Percentiles rank a stretch among this genome's conserved stretches.
Evolutionary conservation across 1,140 invertebrate genomes (phyloP).

Genomic region (Parapsyche elsis): DNA sequence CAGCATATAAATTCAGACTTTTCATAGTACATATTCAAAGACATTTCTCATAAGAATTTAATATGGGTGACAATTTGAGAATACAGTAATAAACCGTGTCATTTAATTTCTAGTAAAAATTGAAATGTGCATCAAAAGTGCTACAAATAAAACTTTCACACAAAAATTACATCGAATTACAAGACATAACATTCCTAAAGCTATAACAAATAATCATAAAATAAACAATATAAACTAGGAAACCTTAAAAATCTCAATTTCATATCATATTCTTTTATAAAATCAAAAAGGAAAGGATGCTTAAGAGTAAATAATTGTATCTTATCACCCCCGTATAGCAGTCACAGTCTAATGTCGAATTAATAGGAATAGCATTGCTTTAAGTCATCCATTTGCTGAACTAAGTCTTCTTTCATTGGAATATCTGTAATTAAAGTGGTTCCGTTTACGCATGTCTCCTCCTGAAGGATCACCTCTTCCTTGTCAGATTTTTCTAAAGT

Average conservation of each 20-base stretch:
- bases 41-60: constrained; percentile 36
- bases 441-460: constrained; percentile 58
- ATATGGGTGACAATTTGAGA: constrained; percentile 28
- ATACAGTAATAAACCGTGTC: constrained; percentile 11
- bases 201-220: constrained; percentile 55
- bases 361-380: constrained; percentile 58
- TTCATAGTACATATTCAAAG: constrained; percentile 45
- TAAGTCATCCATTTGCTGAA: constrained; percentile 61
- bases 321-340: constrained; percentile 37
- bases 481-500: constrained; percentile 53
- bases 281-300: constrained; percentile 33
- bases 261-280: constrained; percentile 9
- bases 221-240: constrained; percentile 51
- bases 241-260: constrained; percentile 44
- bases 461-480: constrained; percentile 45
- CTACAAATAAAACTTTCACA: constrained; percentile 52
- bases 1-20: constrained; percentile 53
- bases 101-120: constrained; percentile 36
- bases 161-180: constrained; percentile 52
- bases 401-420: constrained; percentile 58
- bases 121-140: constrained; percentile 48
- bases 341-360: constrained; percentile 55
- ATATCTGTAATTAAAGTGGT: constrained; percentile 57
- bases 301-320: constrained; percentile 33
- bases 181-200: constrained; percentile 55